Base-by-base conservation (phyloP, 2,113 vertebrate genomes). In the Thalassarche chlororhynchos region DNA sequence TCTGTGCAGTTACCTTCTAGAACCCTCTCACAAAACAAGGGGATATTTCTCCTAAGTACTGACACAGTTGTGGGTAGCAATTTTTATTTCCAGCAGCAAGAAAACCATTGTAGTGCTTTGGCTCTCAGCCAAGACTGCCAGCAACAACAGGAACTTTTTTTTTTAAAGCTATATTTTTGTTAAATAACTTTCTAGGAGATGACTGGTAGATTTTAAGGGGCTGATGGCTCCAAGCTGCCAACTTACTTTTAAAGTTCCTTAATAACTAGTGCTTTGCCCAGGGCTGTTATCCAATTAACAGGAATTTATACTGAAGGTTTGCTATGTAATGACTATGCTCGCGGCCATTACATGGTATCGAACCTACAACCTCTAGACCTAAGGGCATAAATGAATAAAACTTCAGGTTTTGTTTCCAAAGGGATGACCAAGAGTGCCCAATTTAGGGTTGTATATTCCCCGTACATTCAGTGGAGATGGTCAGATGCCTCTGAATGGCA, bases 211-310 rank as follows among this genome's bases (percentile, higher is more conserved):
- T 72, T 91, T 87, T 62, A 91, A 96, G 89, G 31, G 12, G 25
- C 36, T 93, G 72, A 51, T 76, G 57, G 47, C 71, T 87, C 61
- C 62, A 82, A 87, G 70, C 77, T 80, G 65, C 84, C 77, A 95
- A 83, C 87, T 91, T 89, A 54, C 17, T 85, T 96, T 85, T 52
- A 66, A 96, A 47, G 81, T 94, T 94, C 58, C 70, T 87, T 88
- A 51, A 79, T 65, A 95, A 91, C 36, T 58, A 69, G 40, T 42
- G 74, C 54, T 77, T 76, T 93, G 91, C 95, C 51, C 16, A 25
- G 46, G 93, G 87, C 91, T 96, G 57, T 95, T 93, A 84, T 70
- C 74, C 84, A 96, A 58, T 96, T 97, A 95, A 83, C 78, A 95
- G 46, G 62, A 94, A 91, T 94, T 94, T 89, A 82, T 80, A 91